phyloP scores from a whole-genome alignment of 92 coral and sea anemone genomes.

The Porites rus region DNA sequence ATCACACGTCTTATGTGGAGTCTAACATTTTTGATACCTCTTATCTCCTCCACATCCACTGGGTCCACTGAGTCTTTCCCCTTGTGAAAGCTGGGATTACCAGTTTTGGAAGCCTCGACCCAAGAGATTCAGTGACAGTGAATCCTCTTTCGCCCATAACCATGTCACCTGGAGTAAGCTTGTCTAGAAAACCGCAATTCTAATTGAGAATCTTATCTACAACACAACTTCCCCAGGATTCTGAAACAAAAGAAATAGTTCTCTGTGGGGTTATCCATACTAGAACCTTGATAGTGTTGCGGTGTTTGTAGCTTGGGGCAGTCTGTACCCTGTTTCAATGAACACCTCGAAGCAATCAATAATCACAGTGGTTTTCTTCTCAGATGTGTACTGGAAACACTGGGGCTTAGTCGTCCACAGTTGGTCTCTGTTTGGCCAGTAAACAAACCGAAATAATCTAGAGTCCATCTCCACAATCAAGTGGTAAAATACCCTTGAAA shows the following conservation, averaged over 20 bases:
- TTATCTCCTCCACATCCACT: slow-evolving; percentile 41
- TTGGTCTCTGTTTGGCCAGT: slow-evolving; percentile 39
- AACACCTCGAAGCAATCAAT: background rate
- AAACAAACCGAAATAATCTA: slow-evolving; percentile 12
- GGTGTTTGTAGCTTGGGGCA: too few relatives aligned
- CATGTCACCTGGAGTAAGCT: slow-evolving; percentile 62
- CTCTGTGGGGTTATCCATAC: slow-evolving; percentile 22
- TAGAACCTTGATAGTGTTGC: background rate
- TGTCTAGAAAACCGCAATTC: slow-evolving; percentile 54
- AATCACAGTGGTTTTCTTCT: slow-evolving; percentile 37
- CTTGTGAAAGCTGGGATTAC: slow-evolving; percentile 68
- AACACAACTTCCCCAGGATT: slow-evolving; percentile 64
- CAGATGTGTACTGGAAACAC: slow-evolving; percentile 20
- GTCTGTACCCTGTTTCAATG: slow-evolving; percentile 8
- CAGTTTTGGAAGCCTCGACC: slow-evolving; percentile 40
- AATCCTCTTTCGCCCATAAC: slow-evolving; percentile 65
- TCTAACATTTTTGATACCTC: slow-evolving; percentile 61
- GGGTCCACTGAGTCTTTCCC: slow-evolving; percentile 66
- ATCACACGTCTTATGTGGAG: slow-evolving; percentile 58
- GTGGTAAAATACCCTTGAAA: too few relatives aligned
- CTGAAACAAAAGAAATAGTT: slow-evolving; percentile 53
- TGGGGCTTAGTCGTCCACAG: slow-evolving; percentile 65
- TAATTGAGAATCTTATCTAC: slow-evolving; percentile 57
- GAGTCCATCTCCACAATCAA: too few relatives aligned
- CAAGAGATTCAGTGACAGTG: slow-evolving; percentile 55